Base-by-base conservation (phyloP, 2,797 vertebrate species). In the Sebastes vulpes region DNA sequence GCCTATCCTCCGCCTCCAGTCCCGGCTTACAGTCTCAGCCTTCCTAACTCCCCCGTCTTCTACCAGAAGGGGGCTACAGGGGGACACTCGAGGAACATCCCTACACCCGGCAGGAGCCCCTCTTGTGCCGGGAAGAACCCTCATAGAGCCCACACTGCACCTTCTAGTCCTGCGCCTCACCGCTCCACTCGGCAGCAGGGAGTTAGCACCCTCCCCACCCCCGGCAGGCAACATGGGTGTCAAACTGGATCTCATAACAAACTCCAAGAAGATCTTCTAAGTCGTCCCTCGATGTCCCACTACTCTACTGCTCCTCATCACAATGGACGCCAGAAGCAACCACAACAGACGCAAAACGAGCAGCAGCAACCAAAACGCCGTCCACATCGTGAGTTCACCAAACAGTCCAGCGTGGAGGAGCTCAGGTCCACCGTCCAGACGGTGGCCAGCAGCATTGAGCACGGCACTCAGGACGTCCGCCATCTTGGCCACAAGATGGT, bases 401-500 rank as follows among this genome's bases (percentile, higher is more conserved):
- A 79, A 46, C 93, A 89, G 61, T 56, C 80, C 35, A 90, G 92
- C 65, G n/a, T 92, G 57, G 92, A 92, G 1, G 89, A 94, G 66
- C 84, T 94, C 16, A 77, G 80, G 75, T 75, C 88, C 18, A 86
- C 84, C 0, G 80, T 92, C n/a, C 89, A 93, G 23, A 76, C 61
- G 0, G 82, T 77, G 50, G 84, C 90, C 29, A 85, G 69, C 66
- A 85, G 73, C 9, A 72, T 90, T 6, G 81, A 93, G 32, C 77
- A 83, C 6, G 56, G 79, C 52, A 52, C 61, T 11, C 84, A 84
- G 29, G 87, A 92, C 1, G 75, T 93, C 4, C 54, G 20, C 21
- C 61, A 89, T 16, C 85, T 94, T 1, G 87, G 91, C 4, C 82
- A 89, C 42, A 94, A 83, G 75, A 92, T 93, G 92, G 87, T 84